Conservation (phyloP, 2,888 invertebrate species). For the Cryptus armator region DNA sequence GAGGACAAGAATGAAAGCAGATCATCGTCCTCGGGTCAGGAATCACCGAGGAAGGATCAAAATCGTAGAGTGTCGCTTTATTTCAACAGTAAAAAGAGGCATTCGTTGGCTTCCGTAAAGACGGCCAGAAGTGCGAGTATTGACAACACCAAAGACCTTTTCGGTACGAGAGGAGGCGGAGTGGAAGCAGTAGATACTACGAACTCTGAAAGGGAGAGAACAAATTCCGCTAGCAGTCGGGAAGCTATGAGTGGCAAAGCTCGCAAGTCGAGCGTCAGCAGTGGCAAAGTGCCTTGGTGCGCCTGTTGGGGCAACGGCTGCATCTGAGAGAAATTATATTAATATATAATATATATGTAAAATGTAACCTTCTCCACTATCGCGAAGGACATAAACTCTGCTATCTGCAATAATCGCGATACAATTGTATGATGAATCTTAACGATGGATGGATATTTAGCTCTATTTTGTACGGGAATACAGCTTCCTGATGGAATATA, state of each 20-base stretch:
- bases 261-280: conserved; percentile 89
- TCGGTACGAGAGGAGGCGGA: conserved; percentile 68
- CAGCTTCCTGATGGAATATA: conserved; percentile 27
- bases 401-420: conserved; percentile 7
- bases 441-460: not conserved
- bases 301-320: conserved; percentile 95
- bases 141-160: conserved; percentile 72
- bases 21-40: conserved; percentile 85
- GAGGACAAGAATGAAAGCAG: conserved; percentile 82
- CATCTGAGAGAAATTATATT: conserved; percentile 83
- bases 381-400: not conserved
- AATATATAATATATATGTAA: not conserved
- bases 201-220: conserved; percentile 88
- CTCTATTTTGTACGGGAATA: conserved; percentile 57
- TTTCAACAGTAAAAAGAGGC: conserved; percentile 80
- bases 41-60: conserved; percentile 83
- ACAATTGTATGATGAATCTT: not conserved
- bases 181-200: conserved; percentile 76
- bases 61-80: conserved; percentile 75
- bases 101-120: conserved; percentile 77
- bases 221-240: conserved; percentile 88
- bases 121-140: conserved; percentile 78
- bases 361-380: not conserved
- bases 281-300: conserved; percentile 93
- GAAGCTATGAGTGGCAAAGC: conserved; percentile 86